These are phyloP conservation scores for Galaxea fascicularis DNA, from an alignment of 92 coral and sea anemone species.

Conservation along the genomic window DNA sequence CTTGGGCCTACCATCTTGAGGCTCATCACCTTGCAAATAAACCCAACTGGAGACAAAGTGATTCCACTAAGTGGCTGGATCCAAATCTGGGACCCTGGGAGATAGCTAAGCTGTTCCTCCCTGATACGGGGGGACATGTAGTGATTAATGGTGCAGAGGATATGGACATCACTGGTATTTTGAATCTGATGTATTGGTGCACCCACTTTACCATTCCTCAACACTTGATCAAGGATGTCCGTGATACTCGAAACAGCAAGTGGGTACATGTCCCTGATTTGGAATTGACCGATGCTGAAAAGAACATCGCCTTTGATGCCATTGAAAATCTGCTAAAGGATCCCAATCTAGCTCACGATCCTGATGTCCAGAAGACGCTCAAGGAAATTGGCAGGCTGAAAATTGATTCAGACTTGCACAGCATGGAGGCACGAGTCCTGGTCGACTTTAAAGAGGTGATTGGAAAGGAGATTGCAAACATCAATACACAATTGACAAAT, in stretches of 20 bases:
- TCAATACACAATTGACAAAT: not conserved
- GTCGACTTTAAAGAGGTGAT: constrained; percentile 28
- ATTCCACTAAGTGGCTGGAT: constrained; percentile 24
- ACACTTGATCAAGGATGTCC: constrained; percentile 52
- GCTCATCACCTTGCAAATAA: constrained; percentile 47
- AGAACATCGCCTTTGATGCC: constrained; percentile 70
- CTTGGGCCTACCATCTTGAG: constrained; percentile 73
- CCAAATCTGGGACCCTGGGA: constrained; percentile 46
- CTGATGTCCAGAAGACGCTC: constrained; percentile 60
- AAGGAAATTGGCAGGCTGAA: constrained; percentile 32
- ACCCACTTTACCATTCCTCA: constrained; percentile 56
- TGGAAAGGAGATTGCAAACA: not conserved
- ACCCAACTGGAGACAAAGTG: constrained; percentile 83
- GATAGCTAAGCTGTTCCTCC: not conserved
- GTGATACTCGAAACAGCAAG: constrained; percentile 65
- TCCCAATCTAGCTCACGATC: constrained; percentile 71
- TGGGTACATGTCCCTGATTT: constrained; percentile 88
- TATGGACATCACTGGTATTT: constrained; percentile 61
- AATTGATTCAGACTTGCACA: constrained; percentile 35
- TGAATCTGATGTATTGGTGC: constrained; percentile 74
- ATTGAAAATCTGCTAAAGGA: constrained; percentile 73
- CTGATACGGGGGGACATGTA: constrained; percentile 24
- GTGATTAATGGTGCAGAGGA: not conserved
- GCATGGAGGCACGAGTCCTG: constrained; percentile 33
- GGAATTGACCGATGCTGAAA: constrained; percentile 64